Conservation (phyloP, 2,797 vertebrate genomes). For the Cercopithecus mitis region DNA sequence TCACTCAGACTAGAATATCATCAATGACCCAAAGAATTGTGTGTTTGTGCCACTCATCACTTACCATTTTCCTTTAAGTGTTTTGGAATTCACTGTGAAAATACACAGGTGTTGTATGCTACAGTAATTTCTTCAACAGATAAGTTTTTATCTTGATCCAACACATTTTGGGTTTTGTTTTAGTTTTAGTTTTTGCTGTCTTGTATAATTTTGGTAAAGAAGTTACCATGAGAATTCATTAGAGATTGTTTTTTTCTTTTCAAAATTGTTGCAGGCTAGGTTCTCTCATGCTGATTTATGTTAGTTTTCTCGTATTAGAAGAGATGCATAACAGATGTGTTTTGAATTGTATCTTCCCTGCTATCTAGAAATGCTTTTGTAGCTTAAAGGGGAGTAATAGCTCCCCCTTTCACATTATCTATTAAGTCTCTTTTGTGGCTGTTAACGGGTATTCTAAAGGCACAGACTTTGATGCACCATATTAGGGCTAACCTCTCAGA, state of each 20-base stretch:
- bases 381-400: background rate
- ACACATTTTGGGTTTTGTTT: background rate
- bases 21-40: background rate
- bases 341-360: background rate
- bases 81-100: background rate
- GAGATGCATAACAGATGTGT: background rate
- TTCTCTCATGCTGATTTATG: background rate
- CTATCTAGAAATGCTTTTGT: background rate
- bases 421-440: background rate
- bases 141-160: background rate
- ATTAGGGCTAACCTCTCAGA: background rate
- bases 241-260: background rate
- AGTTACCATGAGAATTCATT: background rate
- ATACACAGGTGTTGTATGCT: background rate
- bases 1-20: background rate
- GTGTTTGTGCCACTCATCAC: background rate
- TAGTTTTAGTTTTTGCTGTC: background rate
- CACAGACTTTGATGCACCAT: background rate
- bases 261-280: background rate
- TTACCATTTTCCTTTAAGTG: background rate
- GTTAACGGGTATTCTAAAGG: background rate
- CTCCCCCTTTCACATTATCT: background rate
- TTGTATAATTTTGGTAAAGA: background rate
- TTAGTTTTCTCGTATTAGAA: background rate
- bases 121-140: background rate